Evolutionary conservation across 1,140 invertebrate species (phyloP), one percentile per base, ranked within the genome.

Genomic region (Neodiprion virginianus): DNA sequence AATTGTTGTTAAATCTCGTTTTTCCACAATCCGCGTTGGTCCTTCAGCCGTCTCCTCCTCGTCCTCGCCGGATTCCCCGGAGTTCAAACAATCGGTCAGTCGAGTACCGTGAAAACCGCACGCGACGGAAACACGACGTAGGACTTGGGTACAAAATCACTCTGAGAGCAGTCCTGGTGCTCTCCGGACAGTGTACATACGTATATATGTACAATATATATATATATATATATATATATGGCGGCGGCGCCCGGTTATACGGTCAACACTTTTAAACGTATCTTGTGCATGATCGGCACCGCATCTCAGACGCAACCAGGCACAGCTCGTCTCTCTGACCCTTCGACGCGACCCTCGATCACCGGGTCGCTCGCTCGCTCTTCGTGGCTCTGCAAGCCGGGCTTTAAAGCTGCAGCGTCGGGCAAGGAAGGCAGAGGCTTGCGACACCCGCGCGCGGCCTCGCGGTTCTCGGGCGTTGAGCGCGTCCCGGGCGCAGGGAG

Each of bases 401-500:
- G 74, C 74, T 12, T 66, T 61, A 72, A 76, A 71, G 75, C 75
- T 75, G 75, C 73, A 73, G 75, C 71, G 8, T 49, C 71, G n/a
- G 53, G 53, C n/a, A 61, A 61, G 11, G 11, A 17, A 61, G 53
- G 53, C n/a, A 8, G 8, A 17, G 28, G 53, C 67, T 69, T 69
- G 21, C 21, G 67, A 69, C 40, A 69, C 67, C 40, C 67, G 67
- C 21, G 40, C 40, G 40, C 67, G 17, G 21, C 14, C 21, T 69
- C 67, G 21, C 17, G 67, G 67, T 69, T 69, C 67, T 69, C 67
- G 67, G 67, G 67, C 67, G 67, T 69, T 47, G 76, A 81, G 79
- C 83, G 82, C 79, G 85, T 87, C 86, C 87, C 87, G 87, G 87
- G 87, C 85, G 87, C 84, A 84, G 85, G 86, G 86, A 86, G 84